Evolutionary conservation across 2,888 invertebrate species (phyloP), one percentile per base, ranked within the genome.

Genomic region (Salpingus planirostris): DNA sequence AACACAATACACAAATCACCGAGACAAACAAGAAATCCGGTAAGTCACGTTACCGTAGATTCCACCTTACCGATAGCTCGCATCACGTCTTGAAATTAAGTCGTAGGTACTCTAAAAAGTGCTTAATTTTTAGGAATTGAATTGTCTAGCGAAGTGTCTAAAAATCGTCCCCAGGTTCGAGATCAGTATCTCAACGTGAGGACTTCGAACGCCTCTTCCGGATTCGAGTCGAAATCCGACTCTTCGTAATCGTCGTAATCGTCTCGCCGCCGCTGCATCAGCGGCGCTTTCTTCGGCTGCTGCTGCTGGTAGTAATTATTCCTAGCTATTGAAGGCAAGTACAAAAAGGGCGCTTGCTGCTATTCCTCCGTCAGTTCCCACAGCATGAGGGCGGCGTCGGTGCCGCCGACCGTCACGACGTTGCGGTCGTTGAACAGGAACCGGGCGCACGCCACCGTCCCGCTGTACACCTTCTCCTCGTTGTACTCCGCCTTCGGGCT

Each of bases 361-460:
- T 80, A 84, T 69, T 84, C 83, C 54, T 83, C 83, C 52, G 83
- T 80, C 42, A 89, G 67, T 64, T 88, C 87, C 90, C 91, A 92
- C 43, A 91, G 75, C 84, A 92, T 87, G 21, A 92, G 73, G 4
- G 86, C 82, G 13, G 90, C 90, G 59, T 91, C 91, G 43, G 80
- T 76, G 15, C 91, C 91, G 2, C 92, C 91, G 6, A 87, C 80
- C 11, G 85, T 85, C 31, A 89, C 80, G 38, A 91, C 68, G 54
- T 83, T 85, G 31, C 85, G 78, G 63, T 91, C 90, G 56, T 90
- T 89, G 67, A 79, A 86, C 11, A 90, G 69, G 67, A 92, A 92
- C 24, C 86, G 74, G 1, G 83, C 80, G 37, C 79, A 76, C 21
- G 84, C 83, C 27, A 92, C 71, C 49, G 81, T 74, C 15, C 85